These are phyloP conservation scores for Xanthia togata DNA, from an alignment of 2,888 invertebrate genomes.

Conservation along the genomic window DNA sequence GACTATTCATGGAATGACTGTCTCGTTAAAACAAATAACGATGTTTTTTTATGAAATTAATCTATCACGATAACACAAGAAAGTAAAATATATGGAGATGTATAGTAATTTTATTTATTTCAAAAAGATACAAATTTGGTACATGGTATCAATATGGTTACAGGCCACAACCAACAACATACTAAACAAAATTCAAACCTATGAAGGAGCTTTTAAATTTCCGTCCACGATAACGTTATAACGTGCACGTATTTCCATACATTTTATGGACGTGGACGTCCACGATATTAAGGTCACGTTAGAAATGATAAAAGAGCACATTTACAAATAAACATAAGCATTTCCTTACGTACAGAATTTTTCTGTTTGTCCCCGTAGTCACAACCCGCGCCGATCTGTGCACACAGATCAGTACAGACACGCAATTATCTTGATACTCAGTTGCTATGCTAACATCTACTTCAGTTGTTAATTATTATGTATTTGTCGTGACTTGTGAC, in stretches of 20 bases:
- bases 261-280: too few relatives aligned
- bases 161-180: too few relatives aligned
- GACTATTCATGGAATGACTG: conserved; percentile 10
- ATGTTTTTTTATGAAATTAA: not conserved
- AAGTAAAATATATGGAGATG: too few relatives aligned
- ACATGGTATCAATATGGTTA: too few relatives aligned
- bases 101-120: too few relatives aligned
- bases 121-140: too few relatives aligned
- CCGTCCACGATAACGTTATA: too few relatives aligned
- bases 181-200: too few relatives aligned
- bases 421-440: conserved; percentile 13
- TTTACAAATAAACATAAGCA: not conserved
- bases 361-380: conserved; percentile 4
- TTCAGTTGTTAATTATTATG: conserved; percentile 23
- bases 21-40: not conserved
- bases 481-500: conserved; percentile 9
- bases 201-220: too few relatives aligned
- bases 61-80: not conserved
- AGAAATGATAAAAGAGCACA: not conserved
- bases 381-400: conserved; percentile 13
- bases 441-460: conserved; percentile 26
- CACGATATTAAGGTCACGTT: too few relatives aligned
- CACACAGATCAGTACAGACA: conserved; percentile 30
- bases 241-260: too few relatives aligned
- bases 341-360: not conserved